Conservation (phyloP, 2,888 invertebrate genomes). For the Drosophila anomalata region DNA sequence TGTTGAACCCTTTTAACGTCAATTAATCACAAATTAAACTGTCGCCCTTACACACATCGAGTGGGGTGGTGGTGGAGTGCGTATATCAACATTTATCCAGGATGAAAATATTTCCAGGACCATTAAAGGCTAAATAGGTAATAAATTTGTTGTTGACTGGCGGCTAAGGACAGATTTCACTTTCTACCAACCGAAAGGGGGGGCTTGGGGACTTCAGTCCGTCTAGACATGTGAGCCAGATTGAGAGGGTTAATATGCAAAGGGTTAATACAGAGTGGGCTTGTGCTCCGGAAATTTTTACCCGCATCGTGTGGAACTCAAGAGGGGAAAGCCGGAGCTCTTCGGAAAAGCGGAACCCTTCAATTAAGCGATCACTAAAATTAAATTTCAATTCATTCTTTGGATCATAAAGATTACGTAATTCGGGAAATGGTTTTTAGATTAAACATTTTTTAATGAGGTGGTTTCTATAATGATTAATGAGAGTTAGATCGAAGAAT, state of each 20-base stretch:
- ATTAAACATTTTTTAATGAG: not conserved
- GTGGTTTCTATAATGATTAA: not conserved
- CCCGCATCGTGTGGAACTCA: constrained; percentile 59
- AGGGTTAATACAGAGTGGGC: constrained; percentile 22
- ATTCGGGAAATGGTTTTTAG: constrained; percentile 2
- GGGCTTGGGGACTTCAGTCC: constrained; percentile 17
- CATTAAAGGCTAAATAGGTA: constrained; percentile 77
- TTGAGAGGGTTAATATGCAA: constrained; percentile 24
- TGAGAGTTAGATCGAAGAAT: not conserved
- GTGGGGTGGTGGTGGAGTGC: constrained; percentile 7
- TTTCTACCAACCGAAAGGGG: constrained; percentile 25
- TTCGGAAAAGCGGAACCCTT: constrained; percentile 15
- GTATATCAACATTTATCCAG: constrained; percentile 56
- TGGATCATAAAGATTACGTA: constrained; percentile 7
- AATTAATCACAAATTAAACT: constrained; percentile 79
- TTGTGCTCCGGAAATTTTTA: constrained; percentile 31
- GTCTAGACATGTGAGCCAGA: constrained; percentile 34
- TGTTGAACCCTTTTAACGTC: constrained; percentile 79
- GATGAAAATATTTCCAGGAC: constrained; percentile 75
- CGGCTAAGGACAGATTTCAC: constrained; percentile 68
- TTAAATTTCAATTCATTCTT: constrained; percentile 37
- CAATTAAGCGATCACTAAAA: constrained; percentile 6
- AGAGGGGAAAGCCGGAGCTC: constrained; percentile 46
- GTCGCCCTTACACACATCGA: constrained; percentile 45
- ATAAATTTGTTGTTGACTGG: constrained; percentile 74